Base-by-base conservation (phyloP, 2,888 invertebrate genomes). In the Asteroscopus sphinx region DNA sequence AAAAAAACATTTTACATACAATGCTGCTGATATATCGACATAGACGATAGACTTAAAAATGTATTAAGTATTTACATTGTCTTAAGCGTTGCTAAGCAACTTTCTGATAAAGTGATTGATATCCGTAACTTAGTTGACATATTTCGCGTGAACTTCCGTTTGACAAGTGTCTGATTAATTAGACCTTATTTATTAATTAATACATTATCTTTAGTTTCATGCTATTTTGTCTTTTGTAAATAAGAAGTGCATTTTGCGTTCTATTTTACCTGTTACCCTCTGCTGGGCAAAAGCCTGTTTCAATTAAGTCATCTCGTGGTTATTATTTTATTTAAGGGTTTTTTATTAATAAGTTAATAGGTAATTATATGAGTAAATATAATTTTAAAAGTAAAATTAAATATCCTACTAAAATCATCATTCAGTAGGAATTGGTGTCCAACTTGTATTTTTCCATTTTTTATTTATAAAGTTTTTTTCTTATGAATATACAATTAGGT, bases 121-220 rank as follows among this genome's bases (percentile, higher is more conserved):
- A 41, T 16, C 12, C 13, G 9, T 17, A 33, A 45, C 32, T 48
- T 13, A 37, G 36, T 4, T 33, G 36, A 35, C 37, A 44, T 41
- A 41, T 46, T 57, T 30, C 17, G 59, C 33, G 25, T 30, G 16
- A 65, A 71, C 40, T 32, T 39, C 1, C 16, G 36, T 49, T 48
- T 70, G 66, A 49, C 48, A 56, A 70, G 21, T 21, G 21, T 3
- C 37, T 57, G 48, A 71, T 66, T 46, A 49, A 65, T 71, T 46
- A 33, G 11, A 17, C 12, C 11, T 25, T 11, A 37, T 48, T 21
- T 48, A 54, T 54, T 49, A 25, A 49, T 57, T 11, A 21, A 16
- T 13, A n/a, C n/a, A n/a, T n/a, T n/a, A n/a, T n/a, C n/a, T 17
- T n/a, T 26, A 40, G 26, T 40, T 46, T 16, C 1, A 21, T 15